phyloP scores from a whole-genome alignment of 2,888 invertebrate genomes.

The Tenodera sinensis region DNA sequence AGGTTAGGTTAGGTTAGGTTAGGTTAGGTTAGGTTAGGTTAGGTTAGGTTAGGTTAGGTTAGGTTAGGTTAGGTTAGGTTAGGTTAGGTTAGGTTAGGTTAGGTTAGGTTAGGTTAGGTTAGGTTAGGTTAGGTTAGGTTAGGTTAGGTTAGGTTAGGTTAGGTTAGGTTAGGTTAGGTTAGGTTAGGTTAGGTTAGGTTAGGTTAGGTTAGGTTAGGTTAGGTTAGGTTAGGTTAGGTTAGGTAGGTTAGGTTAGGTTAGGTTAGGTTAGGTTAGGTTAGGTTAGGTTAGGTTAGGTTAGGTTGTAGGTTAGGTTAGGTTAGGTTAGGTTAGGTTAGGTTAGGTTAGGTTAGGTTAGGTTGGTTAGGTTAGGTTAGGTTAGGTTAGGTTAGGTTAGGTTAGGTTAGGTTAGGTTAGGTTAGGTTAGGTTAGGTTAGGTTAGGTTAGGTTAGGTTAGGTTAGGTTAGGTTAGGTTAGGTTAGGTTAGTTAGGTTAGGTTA shows the following conservation, averaged over 20 bases:
- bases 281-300: conserved; percentile 25
- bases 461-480: conserved; percentile 35
- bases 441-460: conserved; percentile 38
- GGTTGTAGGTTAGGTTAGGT: conserved; percentile 21
- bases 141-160: conserved; percentile 4
- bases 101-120: conserved; percentile 18
- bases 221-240: conserved; percentile 19
- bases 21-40: conserved; percentile 7
- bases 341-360: conserved; percentile 23
- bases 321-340: background rate
- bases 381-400: conserved; percentile 26
- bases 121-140: conserved; percentile 19
- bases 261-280: conserved; percentile 14
- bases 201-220: conserved; percentile 21
- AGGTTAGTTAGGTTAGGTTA: conserved; percentile 33
- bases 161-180: background rate
- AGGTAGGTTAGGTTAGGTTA: conserved; percentile 28
- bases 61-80: conserved; percentile 23
- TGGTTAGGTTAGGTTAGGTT: conserved; percentile 21
- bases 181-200: background rate
- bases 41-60: conserved; percentile 8
- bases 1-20: background rate
- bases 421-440: conserved; percentile 36
- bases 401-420: conserved; percentile 38
- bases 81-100: conserved; percentile 24